Percentiles rank a stretch among this genome's conserved stretches.
phyloP scores from a whole-genome alignment of 1,140 invertebrate genomes.

The Ladona fulva region DNA sequence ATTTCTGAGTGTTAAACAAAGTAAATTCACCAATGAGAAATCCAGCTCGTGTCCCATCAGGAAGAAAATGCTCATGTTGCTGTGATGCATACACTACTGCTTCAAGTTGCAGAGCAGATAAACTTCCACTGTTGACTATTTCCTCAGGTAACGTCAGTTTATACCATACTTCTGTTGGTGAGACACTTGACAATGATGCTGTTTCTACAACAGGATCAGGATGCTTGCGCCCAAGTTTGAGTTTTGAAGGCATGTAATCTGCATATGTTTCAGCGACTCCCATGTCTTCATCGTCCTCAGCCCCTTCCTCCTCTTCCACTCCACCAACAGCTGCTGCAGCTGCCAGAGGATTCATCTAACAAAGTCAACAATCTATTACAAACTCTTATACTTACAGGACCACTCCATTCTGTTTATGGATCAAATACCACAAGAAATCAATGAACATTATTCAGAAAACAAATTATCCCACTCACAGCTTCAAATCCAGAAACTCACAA shows the following conservation, averaged over 20 bases:
- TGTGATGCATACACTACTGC: slow-evolving; percentile 94
- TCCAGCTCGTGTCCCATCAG: slow-evolving; percentile 83
- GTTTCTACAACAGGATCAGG: slow-evolving; percentile 99
- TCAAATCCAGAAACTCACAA: too few species aligned
- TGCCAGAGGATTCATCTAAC: neutral
- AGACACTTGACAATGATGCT: slow-evolving; percentile 91
- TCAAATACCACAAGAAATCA: too few species aligned
- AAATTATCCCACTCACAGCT: too few species aligned
- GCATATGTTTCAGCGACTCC: slow-evolving; percentile 96
- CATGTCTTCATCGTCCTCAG: slow-evolving; percentile 87
- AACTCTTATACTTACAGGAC: too few species aligned
- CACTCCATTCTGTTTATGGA: too few species aligned
- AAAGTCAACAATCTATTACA: neutral
- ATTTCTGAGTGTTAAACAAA: too few species aligned
- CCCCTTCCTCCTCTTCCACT: slow-evolving; percentile 67
- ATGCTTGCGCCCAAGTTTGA: slow-evolving; percentile 91
- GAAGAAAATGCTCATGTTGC: slow-evolving; percentile 86
- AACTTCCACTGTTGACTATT: slow-evolving; percentile 69
- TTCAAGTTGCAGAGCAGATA: slow-evolving; percentile 95
- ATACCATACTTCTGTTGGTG: slow-evolving; percentile 91
- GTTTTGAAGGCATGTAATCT: slow-evolving; percentile 95
- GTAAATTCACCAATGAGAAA: slow-evolving; percentile 93
- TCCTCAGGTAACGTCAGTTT: slow-evolving; percentile 75
- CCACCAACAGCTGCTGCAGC: neutral
- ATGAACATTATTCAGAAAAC: too few species aligned